Conservation (phyloP, 2,888 invertebrate species). For the Hyposoter didymator region DNA sequence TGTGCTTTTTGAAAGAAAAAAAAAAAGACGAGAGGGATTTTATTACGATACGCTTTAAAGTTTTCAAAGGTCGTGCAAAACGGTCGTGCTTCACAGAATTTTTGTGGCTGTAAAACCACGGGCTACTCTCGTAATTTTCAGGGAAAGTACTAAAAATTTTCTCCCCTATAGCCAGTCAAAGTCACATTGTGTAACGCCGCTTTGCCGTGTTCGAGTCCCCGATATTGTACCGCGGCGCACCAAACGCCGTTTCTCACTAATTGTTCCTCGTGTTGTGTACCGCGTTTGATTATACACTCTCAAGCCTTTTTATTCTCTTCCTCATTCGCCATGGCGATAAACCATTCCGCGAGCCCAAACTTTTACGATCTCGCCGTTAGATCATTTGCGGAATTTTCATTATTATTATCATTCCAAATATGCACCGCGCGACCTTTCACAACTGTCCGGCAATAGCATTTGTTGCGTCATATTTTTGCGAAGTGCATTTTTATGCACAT, state of each 20-base stretch:
- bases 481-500: not conserved
- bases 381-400: constrained; percentile 26
- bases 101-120: constrained; percentile 23
- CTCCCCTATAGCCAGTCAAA: constrained; percentile 20
- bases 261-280: constrained; percentile 26
- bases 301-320: constrained; percentile 9
- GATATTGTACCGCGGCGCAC: constrained; percentile 6
- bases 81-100: constrained; percentile 33
- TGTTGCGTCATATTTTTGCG: not conserved
- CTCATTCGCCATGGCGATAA: constrained; percentile 8
- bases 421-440: not conserved
- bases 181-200: constrained; percentile 27
- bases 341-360: constrained; percentile 1
- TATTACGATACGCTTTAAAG: constrained; percentile 44
- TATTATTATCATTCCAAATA: constrained; percentile 5
- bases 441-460: not conserved
- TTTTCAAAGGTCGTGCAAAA: constrained; percentile 51
- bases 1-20: constrained; percentile 1
- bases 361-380: constrained; percentile 20
- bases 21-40: constrained; percentile 16
- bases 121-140: constrained; percentile 36
- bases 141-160: constrained; percentile 35
- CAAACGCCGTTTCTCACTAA: constrained; percentile 33
- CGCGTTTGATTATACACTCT: constrained; percentile 3
- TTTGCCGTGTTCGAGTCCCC: constrained; percentile 26